These are phyloP conservation scores for Prietella phreatophila DNA, from an alignment of 2,113 vertebrate genomes.

Conservation along the genomic window DNA sequence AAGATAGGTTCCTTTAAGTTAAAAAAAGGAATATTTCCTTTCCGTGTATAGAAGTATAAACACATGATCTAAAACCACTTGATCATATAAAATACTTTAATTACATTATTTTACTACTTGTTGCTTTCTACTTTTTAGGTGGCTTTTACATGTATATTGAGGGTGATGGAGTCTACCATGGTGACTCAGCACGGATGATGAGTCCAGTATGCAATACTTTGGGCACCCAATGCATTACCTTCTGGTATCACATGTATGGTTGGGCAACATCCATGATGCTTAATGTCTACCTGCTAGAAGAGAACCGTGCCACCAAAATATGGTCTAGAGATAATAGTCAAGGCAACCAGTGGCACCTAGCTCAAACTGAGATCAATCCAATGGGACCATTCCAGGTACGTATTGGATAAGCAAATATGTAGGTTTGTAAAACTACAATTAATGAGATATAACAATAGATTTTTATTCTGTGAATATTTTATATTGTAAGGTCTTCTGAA, in stretches of 20 bases:
- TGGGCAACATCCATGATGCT: conserved; percentile 66
- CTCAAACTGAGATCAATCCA: conserved; percentile 56
- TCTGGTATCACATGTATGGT: conserved; percentile 85
- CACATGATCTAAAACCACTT: neutral
- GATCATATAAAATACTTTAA: neutral
- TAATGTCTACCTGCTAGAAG: conserved; percentile 64
- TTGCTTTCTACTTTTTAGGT: conserved; percentile 56
- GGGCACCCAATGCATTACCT: conserved; percentile 73
- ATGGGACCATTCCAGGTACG: conserved; percentile 67
- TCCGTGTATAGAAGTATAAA: neutral
- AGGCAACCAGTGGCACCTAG: conserved; percentile 67
- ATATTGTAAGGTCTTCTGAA: too few species aligned
- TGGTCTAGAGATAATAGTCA: conserved; percentile 64
- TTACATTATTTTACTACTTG: neutral
- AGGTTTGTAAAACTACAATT: neutral
- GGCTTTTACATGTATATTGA: conserved; percentile 80
- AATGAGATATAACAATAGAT: neutral
- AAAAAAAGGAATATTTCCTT: neutral
- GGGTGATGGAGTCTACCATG: conserved; percentile 51
- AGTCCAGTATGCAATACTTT: conserved; percentile 64
- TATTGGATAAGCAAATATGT: neutral
- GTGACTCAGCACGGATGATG: conserved; percentile 69
- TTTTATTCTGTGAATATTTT: neutral
- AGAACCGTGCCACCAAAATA: conserved; percentile 48
- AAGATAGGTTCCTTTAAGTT: too few species aligned